phyloP scores from a whole-genome alignment of 2,797 vertebrate species.

The Sphaeramia orbicularis region DNA sequence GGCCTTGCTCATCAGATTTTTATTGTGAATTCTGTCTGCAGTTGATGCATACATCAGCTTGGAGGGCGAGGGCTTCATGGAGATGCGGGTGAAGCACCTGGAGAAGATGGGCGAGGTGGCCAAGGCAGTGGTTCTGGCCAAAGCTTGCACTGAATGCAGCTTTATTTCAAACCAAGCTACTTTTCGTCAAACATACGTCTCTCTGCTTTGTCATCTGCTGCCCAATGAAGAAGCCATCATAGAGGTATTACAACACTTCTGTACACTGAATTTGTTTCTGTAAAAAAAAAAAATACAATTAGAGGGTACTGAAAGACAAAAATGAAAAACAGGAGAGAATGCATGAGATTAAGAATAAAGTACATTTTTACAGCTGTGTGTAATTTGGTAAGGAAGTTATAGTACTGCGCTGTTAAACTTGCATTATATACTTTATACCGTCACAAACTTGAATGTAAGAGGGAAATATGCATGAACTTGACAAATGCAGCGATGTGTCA shows the following conservation, averaged over 20 bases:
- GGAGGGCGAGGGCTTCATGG: slow-evolving; percentile 97
- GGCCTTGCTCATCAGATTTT: neutral
- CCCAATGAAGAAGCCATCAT: slow-evolving; percentile 96
- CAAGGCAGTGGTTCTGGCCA: slow-evolving; percentile 93
- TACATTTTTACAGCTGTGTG: too few species aligned
- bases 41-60: slow-evolving; percentile 92
- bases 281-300: neutral
- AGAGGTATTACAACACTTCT: slow-evolving; percentile 86
- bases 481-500: too few species aligned
- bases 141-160: slow-evolving; percentile 91
- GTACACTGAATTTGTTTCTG: neutral
- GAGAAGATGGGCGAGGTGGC: slow-evolving; percentile 95
- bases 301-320: too few species aligned
- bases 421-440: too few species aligned
- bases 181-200: slow-evolving; percentile 95
- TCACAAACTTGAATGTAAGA: too few species aligned
- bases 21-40: slow-evolving; percentile 47
- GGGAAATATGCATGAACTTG: too few species aligned
- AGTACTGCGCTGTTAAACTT: too few species aligned
- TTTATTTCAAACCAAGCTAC: slow-evolving; percentile 90
- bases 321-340: too few species aligned
- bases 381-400: too few species aligned
- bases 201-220: slow-evolving; percentile 93
- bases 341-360: too few species aligned
- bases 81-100: slow-evolving; percentile 97